These are phyloP conservation scores for Eustalomyia histrio DNA, from an alignment of 2,888 invertebrate species.

Conservation along the genomic window DNA sequence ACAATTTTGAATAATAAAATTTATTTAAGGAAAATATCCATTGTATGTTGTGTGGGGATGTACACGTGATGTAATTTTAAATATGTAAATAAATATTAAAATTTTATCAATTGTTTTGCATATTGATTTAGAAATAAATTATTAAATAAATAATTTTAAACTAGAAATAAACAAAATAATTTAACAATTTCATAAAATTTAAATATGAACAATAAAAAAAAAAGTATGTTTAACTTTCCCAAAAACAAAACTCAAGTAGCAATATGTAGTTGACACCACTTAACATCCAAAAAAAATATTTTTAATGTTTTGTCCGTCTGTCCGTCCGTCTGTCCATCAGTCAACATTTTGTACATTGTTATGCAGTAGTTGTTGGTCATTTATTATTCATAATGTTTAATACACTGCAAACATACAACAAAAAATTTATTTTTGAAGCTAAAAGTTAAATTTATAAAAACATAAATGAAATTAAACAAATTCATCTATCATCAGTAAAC, in stretches of 20 bases:
- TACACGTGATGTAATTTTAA: constrained; percentile 2
- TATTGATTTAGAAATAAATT: background rate
- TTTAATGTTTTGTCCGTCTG: constrained; percentile 4
- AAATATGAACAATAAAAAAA: background rate
- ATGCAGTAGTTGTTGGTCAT: constrained; percentile 46
- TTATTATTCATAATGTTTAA: constrained; percentile 36
- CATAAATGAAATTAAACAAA: constrained; percentile 61
- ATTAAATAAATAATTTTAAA: background rate
- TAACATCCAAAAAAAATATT: constrained; percentile 22
- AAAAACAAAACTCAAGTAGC: constrained; percentile 37
- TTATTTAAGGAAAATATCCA: background rate
- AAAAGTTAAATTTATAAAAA: constrained; percentile 43
- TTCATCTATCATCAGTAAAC: constrained; percentile 61
- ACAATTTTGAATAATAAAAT: background rate
- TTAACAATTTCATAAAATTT: constrained; percentile 1
- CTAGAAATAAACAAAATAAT: background rate
- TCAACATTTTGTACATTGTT: constrained; percentile 25
- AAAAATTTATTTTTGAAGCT: constrained; percentile 11
- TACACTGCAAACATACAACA: constrained; percentile 24
- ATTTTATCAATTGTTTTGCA: constrained; percentile 10
- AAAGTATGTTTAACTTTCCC: constrained; percentile 47
- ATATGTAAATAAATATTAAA: background rate
- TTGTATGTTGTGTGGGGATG: too few relatives aligned
- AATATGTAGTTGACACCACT: constrained; percentile 55
- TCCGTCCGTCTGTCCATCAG: background rate